phyloP scores from a whole-genome alignment of 1,140 invertebrate genomes.

The Zaprionus ghesquierei region DNA sequence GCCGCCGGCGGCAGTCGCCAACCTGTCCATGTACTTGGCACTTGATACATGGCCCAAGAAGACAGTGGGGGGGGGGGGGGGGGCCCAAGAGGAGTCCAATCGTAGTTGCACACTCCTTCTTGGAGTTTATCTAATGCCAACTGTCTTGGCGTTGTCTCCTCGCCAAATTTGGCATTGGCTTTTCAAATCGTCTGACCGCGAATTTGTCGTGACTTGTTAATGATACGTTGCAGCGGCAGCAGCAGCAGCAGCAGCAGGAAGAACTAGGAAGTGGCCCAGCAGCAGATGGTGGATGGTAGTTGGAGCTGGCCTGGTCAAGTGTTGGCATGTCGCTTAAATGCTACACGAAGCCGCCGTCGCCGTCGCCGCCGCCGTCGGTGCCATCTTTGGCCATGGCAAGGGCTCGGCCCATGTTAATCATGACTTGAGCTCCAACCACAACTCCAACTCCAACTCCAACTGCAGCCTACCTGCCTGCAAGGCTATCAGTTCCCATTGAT shows the following conservation, averaged over 20 bases:
- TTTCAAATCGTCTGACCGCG: conserved; percentile 67
- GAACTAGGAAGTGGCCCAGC: neutral
- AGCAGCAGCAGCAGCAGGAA: neutral
- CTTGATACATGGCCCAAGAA: conserved; percentile 43
- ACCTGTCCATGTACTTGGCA: conserved; percentile 67
- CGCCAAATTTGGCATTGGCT: conserved; percentile 73
- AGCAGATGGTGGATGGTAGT: neutral
- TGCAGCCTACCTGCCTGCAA: conserved; percentile 31
- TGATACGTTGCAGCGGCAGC: conserved; percentile 59
- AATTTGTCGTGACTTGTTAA: conserved; percentile 81
- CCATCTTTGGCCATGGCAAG: conserved; percentile 59
- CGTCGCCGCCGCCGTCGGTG: conserved; percentile 43
- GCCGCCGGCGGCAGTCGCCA: conserved; percentile 64
- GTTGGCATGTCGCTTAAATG: conserved; percentile 79
- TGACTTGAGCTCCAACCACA: conserved; percentile 28
- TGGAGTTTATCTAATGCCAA: conserved; percentile 75
- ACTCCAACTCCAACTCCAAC: neutral
- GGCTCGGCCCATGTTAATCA: conserved; percentile 63
- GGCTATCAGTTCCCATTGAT: conserved; percentile 79
- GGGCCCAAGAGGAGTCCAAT: neutral
- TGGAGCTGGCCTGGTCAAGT: conserved; percentile 57
- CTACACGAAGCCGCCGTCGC: conserved; percentile 41
- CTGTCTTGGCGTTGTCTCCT: conserved; percentile 49
- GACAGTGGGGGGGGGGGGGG: neutral
- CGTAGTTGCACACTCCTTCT: neutral